Base-by-base conservation (phyloP, 2,888 invertebrate genomes). In the Artemia sinica region DNA sequence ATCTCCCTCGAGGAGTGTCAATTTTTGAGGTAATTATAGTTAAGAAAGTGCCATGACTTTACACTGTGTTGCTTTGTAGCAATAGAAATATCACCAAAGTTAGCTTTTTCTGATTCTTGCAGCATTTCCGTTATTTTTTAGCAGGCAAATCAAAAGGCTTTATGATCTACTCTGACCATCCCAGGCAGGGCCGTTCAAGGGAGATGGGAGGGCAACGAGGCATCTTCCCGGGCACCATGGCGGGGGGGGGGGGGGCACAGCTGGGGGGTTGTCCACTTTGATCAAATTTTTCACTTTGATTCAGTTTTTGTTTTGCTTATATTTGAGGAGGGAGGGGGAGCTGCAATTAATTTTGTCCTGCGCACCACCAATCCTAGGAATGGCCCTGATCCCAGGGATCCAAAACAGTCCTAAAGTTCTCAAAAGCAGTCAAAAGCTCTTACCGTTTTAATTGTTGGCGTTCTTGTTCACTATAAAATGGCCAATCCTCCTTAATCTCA, bases 401-500 rank as follows among this genome's bases (percentile, higher is more conserved):
- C 50, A 18, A 10, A 11, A 3, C 18, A 9, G n/a, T n/a, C 4
- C 10, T 10, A 51, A 14, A 65, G 18, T 65, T 28, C 18, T 66
- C 9, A 65, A 66, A 58, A 8, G 41, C 14, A 48, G 12, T 13
- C 66, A 66, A 52, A n/a, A 65, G 8, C 10, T 72, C 73, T 72
- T 74, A 87, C 88, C 89, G 85, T 82, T 91, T 92, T 76, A 94
- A 83, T 79, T 88, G 84, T 77, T 89, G 86, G 78, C 85, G 84
- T 78, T 95, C 94, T 76, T 89, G 88, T 75, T 93, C 92, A 28
- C 87, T 84, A 77, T 92, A 95, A 81, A 88, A 93, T 72, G 91
- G 90, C 94, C 95, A 95, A 77, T 90, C 89, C 76, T 89, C 89
- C 75, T 90, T 87, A 73, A 93, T 91, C 77, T 95, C 94, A 77